phyloP scores from a whole-genome alignment of 2,113 vertebrate genomes.

The Bufo gargarizans region DNA sequence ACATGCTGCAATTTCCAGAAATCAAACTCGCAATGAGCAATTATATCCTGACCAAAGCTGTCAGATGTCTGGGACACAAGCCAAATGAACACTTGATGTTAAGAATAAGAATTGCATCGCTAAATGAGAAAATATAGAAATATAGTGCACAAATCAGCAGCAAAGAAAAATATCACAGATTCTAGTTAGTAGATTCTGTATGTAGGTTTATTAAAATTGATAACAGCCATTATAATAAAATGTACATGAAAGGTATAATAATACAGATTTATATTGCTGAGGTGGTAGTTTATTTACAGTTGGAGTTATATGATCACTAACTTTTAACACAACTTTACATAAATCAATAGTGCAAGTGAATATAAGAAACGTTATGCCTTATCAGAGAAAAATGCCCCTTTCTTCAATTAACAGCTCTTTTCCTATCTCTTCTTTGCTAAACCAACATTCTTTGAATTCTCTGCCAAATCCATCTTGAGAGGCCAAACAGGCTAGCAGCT shows the following conservation, averaged over 20 bases:
- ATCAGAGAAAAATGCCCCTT: no score
- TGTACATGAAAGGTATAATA: background rate
- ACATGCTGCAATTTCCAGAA: constrained; percentile 56
- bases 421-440: no score
- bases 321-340: no score
- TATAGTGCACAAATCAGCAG: background rate
- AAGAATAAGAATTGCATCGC: background rate
- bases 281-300: no score
- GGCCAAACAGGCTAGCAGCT: no score
- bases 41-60: constrained; percentile 46
- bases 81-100: constrained; percentile 31
- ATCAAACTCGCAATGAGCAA: constrained; percentile 48
- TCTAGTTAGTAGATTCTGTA: background rate
- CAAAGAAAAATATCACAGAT: background rate
- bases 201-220: background rate
- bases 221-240: background rate
- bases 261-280: background rate
- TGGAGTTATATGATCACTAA: no score
- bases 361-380: no score
- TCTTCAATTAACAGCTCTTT: no score
- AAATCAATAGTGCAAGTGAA: no score
- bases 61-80: constrained; percentile 14
- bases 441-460: no score
- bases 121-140: background rate
- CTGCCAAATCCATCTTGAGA: no score